These are phyloP conservation scores for Streptopelia turtur DNA, from an alignment of 2,797 vertebrate genomes.

Conservation along the genomic window DNA sequence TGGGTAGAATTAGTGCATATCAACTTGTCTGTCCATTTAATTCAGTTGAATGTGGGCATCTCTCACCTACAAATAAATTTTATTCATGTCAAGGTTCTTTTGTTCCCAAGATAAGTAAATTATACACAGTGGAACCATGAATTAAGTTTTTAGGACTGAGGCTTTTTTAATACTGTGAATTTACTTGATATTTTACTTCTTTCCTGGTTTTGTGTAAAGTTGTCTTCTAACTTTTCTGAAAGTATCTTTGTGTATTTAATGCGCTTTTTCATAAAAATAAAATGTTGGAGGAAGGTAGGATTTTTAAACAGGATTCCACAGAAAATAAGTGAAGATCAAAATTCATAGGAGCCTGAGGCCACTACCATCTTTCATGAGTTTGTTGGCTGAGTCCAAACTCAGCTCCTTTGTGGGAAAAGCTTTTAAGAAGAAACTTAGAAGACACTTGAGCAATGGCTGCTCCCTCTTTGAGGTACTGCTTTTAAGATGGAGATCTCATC, in stretches of 20 bases:
- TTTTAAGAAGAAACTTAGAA: neutral
- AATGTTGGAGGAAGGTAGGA: neutral
- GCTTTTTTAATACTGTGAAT: neutral
- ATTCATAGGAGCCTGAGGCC: neutral
- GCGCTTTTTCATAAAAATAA: neutral
- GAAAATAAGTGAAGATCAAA: neutral
- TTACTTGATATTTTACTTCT: neutral
- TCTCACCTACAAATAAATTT: neutral
- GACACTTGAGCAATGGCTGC: neutral
- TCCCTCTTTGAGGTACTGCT: neutral
- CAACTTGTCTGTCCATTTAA: neutral
- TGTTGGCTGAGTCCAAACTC: neutral
- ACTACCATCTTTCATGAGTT: fast-evolving
- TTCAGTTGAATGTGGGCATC: neutral
- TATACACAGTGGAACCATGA: neutral
- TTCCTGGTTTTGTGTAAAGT: neutral
- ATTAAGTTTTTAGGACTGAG: neutral
- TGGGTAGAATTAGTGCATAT: neutral
- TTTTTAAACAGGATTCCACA: neutral
- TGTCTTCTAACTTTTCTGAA: neutral
- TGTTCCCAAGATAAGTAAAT: neutral
- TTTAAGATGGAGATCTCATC: neutral
- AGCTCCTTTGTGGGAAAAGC: neutral
- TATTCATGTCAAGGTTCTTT: neutral
- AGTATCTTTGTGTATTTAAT: neutral